Evolutionary conservation across 2,113 vertebrate species (phyloP).

Genomic region (Plectropomus leopardus): DNA sequence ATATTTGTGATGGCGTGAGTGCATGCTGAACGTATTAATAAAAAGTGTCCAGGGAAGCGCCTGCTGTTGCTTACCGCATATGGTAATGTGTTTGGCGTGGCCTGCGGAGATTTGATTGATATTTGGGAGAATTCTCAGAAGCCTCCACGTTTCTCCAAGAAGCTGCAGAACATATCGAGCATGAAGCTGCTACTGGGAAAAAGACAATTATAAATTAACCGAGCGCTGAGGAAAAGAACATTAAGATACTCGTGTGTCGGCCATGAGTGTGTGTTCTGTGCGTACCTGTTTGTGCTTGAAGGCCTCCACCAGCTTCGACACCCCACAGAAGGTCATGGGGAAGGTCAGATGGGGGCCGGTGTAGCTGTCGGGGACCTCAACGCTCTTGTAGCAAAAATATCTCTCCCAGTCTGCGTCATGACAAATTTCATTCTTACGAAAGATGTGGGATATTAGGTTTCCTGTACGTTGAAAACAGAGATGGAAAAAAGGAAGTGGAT

Average conservation of each 20-base stretch:
- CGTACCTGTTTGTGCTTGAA: constrained; percentile 94
- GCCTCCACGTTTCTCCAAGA: constrained; percentile 90
- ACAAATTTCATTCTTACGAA: constrained; percentile 83
- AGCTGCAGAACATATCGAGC: constrained; percentile 93
- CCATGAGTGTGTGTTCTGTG: not conserved
- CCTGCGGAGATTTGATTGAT: constrained; percentile 89
- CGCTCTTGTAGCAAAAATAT: constrained; percentile 85
- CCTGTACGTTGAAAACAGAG: constrained; percentile 77
- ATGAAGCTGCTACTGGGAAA: constrained; percentile 94
- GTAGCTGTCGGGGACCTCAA: constrained; percentile 88
- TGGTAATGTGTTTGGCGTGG: constrained; percentile 91
- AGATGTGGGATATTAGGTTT: constrained; percentile 90
- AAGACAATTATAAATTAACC: constrained; percentile 61
- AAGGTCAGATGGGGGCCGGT: constrained; percentile 89
- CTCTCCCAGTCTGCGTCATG: constrained; percentile 86
- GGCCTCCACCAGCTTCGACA: constrained; percentile 91
- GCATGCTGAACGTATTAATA: not conserved
- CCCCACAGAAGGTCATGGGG: constrained; percentile 89
- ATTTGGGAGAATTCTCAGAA: constrained; percentile 91
- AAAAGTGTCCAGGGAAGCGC: not conserved
- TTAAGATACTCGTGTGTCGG: not conserved
- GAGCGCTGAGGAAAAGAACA: not conserved
- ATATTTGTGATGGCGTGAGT: not conserved
- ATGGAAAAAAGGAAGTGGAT: constrained; percentile 8
- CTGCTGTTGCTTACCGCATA: constrained; percentile 87